Base-by-base conservation (phyloP, 2,888 invertebrate species). In the Callyntrura sp. region DNA sequence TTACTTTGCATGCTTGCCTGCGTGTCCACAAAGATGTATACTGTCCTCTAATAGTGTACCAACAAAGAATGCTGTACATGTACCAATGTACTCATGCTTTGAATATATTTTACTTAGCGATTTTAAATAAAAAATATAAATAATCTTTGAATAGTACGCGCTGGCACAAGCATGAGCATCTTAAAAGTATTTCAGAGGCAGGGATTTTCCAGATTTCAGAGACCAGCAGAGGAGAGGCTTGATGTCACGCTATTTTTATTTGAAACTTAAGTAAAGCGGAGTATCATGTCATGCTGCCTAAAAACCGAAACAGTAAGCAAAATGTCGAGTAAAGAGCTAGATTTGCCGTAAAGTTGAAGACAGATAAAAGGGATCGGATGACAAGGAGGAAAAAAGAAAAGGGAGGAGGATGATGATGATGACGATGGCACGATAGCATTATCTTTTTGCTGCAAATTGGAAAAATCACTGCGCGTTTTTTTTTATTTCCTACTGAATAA, bases 401-500 rank as follows among this genome's bases (percentile, higher is more conserved):
- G 28, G 23, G 55, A n/a, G 35, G 79, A 79, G 48, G 65, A 8
- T 48, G 48, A 48, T 5, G 48, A 48, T 48, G 5, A 48, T 48
- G n/a, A n/a, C n/a, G n/a, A 68, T 35, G 35, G 14, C 17, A 68
- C 28, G 65, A 68, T 68, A 35, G 35, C 35, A 68, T 28, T 70
- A 84, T 84, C 60, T 85, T 20, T n/a, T 25, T 79, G 55, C 60
- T 85, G 73, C 73, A 85, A 60, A 85, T 85, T 85, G 73, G 73
- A 73, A 70, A 85, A 85, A 84, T 85, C 84, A 85, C 73, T 57
- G 65, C 43, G 70, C 70, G n/a, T n/a, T n/a, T n/a, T n/a, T 70
- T 70, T 70, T 70, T 70, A 70, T 70, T 51, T 23, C 51, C 76
- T 14, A 23, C 23, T 48, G 76, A 76, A 76, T 76, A 25, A 51